These are phyloP conservation scores for Tenthredo scrophulariae DNA, from an alignment of 2,888 invertebrate species.

Conservation along the genomic window DNA sequence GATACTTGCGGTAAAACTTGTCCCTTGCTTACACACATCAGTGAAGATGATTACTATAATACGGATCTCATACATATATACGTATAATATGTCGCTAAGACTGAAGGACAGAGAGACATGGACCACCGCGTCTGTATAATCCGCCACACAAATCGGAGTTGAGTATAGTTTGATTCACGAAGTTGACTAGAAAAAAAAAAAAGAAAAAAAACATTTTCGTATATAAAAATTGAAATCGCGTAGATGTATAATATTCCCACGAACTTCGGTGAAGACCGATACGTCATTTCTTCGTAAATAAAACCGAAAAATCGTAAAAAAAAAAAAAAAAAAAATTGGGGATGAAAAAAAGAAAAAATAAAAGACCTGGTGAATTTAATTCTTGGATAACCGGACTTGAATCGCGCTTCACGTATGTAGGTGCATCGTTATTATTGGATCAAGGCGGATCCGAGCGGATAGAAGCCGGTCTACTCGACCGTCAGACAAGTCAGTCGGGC, in stretches of 20 bases:
- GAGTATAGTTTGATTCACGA: too few relatives aligned
- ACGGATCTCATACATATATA: not conserved
- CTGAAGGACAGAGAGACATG: not conserved
- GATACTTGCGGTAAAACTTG: not conserved
- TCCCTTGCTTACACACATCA: not conserved
- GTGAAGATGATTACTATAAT: not conserved
- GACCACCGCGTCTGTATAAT: constrained; percentile 17
- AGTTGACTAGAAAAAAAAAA: too few relatives aligned
- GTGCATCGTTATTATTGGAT: constrained; percentile 46
- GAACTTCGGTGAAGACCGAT: too few relatives aligned
- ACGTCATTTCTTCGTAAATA: too few relatives aligned
- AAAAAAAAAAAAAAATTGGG: not conserved
- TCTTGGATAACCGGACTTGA: not conserved
- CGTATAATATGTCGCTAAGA: constrained; percentile 6
- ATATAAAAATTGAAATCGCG: too few relatives aligned
- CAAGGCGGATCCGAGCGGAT: constrained; percentile 51
- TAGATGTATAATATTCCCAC: too few relatives aligned
- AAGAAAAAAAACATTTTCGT: too few relatives aligned
- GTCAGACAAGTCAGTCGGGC: constrained; percentile 45
- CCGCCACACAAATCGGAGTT: not conserved
- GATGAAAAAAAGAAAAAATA: not conserved
- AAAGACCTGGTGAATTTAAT: not conserved
- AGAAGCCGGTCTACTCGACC: constrained; percentile 39
- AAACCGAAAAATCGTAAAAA: too few relatives aligned
- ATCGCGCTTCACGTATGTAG: constrained; percentile 32